Evolutionary conservation across 2,113 vertebrate species (phyloP).

Genomic region (Dromaius novaehollandiae): DNA sequence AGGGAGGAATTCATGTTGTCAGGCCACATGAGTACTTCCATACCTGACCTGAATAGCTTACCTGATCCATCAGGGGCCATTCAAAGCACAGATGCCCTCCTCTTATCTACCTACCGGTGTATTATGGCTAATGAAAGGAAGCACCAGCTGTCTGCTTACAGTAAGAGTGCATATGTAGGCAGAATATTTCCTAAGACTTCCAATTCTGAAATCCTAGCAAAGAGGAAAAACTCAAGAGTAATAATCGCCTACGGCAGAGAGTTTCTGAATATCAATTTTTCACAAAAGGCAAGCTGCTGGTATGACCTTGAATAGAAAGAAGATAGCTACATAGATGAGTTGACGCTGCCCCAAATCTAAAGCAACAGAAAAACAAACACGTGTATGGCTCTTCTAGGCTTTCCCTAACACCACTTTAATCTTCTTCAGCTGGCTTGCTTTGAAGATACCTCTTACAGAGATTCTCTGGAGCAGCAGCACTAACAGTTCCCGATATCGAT

Average conservation of each 20-base stretch:
- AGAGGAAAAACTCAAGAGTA: background rate
- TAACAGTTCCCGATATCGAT: background rate
- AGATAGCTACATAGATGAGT: background rate
- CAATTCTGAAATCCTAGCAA: background rate
- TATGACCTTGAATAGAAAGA: background rate
- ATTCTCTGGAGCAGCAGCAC: background rate
- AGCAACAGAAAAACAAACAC: background rate
- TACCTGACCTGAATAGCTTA: background rate
- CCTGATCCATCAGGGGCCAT: background rate
- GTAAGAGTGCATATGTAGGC: background rate
- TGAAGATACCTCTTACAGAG: background rate
- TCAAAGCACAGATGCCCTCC: background rate
- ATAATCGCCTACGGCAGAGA: background rate
- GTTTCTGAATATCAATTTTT: background rate
- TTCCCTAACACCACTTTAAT: background rate
- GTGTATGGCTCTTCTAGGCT: background rate
- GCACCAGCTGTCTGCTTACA: background rate
- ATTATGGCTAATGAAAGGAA: background rate
- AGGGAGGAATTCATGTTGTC: background rate
- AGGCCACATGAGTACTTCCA: background rate
- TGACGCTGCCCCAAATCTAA: background rate
- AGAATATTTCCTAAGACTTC: background rate
- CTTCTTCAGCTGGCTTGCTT: background rate
- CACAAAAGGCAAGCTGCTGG: background rate
- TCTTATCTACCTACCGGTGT: background rate